These are phyloP conservation scores for Myxocyprinus asiaticus DNA, from an alignment of 2,113 vertebrate genomes.

Conservation along the genomic window DNA sequence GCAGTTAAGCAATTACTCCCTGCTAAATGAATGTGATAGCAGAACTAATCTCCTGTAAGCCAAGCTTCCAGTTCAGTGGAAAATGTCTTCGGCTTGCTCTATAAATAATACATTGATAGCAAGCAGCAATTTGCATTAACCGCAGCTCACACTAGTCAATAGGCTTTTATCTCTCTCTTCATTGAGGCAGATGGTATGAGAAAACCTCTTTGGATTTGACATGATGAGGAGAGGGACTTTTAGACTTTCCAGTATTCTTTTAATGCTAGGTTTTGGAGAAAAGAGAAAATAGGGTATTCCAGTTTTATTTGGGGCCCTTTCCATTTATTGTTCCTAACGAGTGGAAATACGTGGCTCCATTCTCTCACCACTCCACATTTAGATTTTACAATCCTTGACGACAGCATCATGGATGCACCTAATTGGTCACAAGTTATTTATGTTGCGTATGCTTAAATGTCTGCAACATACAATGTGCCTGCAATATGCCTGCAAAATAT, in stretches of 20 bases:
- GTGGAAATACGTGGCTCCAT: neutral
- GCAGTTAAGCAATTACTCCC: slow-evolving; percentile 76
- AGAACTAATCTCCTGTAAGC: slow-evolving; percentile 79
- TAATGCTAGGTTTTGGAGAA: slow-evolving; percentile 10
- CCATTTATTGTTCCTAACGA: neutral
- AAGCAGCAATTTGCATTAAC: slow-evolving; percentile 76
- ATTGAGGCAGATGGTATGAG: slow-evolving; percentile 68
- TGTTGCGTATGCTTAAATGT: neutral
- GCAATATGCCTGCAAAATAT: no score
- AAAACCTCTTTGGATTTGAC: slow-evolving; percentile 65
- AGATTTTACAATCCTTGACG: neutral
- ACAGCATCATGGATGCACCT: neutral
- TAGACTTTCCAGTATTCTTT: slow-evolving; percentile 37
- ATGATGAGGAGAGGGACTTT: slow-evolving; percentile 58
- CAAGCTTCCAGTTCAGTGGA: slow-evolving; percentile 75
- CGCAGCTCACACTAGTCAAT: slow-evolving; percentile 70
- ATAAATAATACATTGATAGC: slow-evolving; percentile 79
- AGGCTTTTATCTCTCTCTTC: slow-evolving; percentile 73
- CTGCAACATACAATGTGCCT: no score
- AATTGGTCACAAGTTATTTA: neutral
- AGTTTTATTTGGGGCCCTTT: neutral
- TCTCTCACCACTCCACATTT: neutral
- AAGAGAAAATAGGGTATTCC: slow-evolving; percentile 4
- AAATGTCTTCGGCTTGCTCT: slow-evolving; percentile 69
- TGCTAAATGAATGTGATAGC: slow-evolving; percentile 77